A percentile compares a stretch with the other conserved stretches of the same genome.
phyloP scores from a whole-genome alignment of 2,113 vertebrate species.

The Centropus bengalensis region DNA sequence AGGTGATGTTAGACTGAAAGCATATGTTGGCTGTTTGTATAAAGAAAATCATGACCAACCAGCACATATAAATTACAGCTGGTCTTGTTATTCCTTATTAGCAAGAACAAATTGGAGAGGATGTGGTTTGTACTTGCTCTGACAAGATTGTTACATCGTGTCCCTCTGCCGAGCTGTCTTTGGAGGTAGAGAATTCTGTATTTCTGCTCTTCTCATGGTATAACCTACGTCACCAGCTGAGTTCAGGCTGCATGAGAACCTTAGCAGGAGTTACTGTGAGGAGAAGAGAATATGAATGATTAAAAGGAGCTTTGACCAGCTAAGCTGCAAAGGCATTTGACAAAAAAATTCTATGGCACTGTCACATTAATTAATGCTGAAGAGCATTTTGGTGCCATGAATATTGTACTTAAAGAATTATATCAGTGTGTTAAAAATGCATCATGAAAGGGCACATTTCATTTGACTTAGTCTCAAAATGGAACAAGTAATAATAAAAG shows the following conservation, averaged over 20 bases:
- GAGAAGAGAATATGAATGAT: slow-evolving; percentile 23
- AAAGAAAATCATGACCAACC: slow-evolving; percentile 28
- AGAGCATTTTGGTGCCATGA: slow-evolving; percentile 56
- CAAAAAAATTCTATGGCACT: neutral
- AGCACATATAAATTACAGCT: slow-evolving; percentile 11
- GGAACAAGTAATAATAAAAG: slow-evolving; percentile 40
- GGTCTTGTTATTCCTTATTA: slow-evolving; percentile 34
- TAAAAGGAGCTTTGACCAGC: slow-evolving; percentile 49
- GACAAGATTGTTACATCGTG: slow-evolving; percentile 26
- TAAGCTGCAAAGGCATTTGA: slow-evolving; percentile 15
- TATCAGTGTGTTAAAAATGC: slow-evolving; percentile 62
- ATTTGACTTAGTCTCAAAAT: slow-evolving; percentile 34
- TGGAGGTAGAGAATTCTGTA: neutral
- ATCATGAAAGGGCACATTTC: slow-evolving; percentile 54
- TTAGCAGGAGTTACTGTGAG: slow-evolving; percentile 26
- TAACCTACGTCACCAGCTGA: slow-evolving; percentile 31
- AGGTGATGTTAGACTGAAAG: slow-evolving; percentile 54
- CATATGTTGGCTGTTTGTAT: slow-evolving; percentile 50
- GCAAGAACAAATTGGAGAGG: slow-evolving; percentile 14
- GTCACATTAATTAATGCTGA: slow-evolving; percentile 62
- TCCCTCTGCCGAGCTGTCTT: slow-evolving; percentile 31
- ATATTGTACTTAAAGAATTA: slow-evolving; percentile 62
- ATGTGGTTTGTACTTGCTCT: slow-evolving; percentile 25
- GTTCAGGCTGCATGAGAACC: slow-evolving; percentile 33
- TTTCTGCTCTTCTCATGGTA: slow-evolving; percentile 45